Evolutionary conservation across 2,888 invertebrate genomes (phyloP).

Genomic region (Aphidius colemani): DNA sequence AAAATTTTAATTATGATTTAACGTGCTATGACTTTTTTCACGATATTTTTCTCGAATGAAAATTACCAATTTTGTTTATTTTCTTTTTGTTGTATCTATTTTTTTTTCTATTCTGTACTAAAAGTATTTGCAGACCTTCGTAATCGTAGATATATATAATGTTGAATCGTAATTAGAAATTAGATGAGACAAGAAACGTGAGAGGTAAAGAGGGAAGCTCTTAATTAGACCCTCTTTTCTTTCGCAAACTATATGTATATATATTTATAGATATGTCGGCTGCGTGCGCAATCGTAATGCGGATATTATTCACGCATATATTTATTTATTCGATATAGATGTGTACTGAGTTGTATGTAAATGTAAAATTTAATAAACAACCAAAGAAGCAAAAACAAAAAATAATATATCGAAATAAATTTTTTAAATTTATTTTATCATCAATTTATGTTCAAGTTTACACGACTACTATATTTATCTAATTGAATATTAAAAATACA

Average conservation of each 20-base stretch:
- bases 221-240: conserved; percentile 31
- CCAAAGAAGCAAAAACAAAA: no score
- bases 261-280: not conserved
- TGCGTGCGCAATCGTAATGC: conserved; percentile 21
- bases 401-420: no score
- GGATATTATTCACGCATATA: conserved; percentile 21
- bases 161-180: conserved; percentile 34
- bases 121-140: conserved; percentile 17
- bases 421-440: not conserved
- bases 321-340: not conserved
- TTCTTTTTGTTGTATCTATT: conserved; percentile 20
- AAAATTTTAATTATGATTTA: not conserved
- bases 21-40: not conserved
- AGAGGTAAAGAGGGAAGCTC: conserved; percentile 25
- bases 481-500: no score
- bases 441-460: not conserved
- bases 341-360: not conserved
- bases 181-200: conserved; percentile 33
- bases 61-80: conserved; percentile 5
- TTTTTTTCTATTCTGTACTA: conserved; percentile 10
- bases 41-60: not conserved
- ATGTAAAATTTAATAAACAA: no score
- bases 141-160: conserved; percentile 1
- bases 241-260: no score
- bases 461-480: no score